Conservation (phyloP, 2,888 invertebrate genomes). For the Galeruca laticollis region DNA sequence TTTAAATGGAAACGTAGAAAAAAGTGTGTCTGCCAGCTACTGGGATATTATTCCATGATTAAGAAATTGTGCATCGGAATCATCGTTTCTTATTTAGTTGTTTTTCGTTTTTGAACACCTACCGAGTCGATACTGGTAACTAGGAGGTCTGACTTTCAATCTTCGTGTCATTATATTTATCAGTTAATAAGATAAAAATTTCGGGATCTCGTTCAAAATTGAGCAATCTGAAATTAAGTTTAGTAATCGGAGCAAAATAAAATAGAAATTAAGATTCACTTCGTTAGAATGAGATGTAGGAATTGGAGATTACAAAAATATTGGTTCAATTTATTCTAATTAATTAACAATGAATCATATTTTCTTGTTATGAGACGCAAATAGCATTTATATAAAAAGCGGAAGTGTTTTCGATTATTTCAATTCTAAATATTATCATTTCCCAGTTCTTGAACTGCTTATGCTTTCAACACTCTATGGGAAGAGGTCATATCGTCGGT, state of each 20-base stretch:
- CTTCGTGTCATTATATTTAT: conserved; percentile 4
- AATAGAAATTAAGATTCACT: background rate
- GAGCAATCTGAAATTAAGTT: background rate
- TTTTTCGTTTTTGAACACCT: conserved; percentile 30
- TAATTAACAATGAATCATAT: too few relatives aligned
- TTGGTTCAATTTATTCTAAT: too few relatives aligned
- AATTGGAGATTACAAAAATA: too few relatives aligned
- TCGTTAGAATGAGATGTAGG: background rate
- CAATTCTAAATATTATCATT: too few relatives aligned
- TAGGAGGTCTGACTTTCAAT: conserved; percentile 21
- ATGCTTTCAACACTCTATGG: too few relatives aligned
- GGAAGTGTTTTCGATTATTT: too few relatives aligned
- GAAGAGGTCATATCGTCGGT: too few relatives aligned
- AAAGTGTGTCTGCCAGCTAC: conserved; percentile 25
- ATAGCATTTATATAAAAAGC: too few relatives aligned
- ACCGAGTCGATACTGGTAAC: conserved; percentile 17
- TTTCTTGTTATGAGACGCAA: too few relatives aligned
- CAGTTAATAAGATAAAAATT: conserved; percentile 8
- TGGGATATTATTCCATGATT: conserved; percentile 32
- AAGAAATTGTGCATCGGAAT: conserved; percentile 34
- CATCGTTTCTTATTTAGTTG: conserved; percentile 28
- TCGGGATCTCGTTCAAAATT: background rate
- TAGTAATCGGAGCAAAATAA: background rate
- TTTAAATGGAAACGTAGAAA: conserved; percentile 33
- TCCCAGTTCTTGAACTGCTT: too few relatives aligned